phyloP scores from a whole-genome alignment of 2,888 invertebrate genomes.

The Pseudoips prasinana region DNA sequence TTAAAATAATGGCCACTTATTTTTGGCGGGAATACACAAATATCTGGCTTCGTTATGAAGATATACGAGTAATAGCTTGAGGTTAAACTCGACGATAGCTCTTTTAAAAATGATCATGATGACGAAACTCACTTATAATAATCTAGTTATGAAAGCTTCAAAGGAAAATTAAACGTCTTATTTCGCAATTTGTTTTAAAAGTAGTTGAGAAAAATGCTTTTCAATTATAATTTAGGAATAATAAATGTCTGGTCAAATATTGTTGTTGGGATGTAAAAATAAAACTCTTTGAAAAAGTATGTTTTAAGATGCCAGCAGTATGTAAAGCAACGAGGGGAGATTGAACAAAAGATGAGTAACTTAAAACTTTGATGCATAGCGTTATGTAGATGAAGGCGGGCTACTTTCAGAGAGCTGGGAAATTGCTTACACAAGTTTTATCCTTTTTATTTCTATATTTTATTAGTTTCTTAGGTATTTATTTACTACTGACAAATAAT shows the following conservation, averaged over 20 bases:
- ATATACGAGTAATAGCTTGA: too few species aligned
- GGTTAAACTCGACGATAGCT: conserved; percentile 38
- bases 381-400: conserved; percentile 24
- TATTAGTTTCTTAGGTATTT: too few species aligned
- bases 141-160: conserved; percentile 19
- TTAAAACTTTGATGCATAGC: conserved; percentile 26
- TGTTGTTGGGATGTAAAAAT: conserved; percentile 11
- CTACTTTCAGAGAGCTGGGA: conserved; percentile 14
- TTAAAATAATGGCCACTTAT: conserved; percentile 70
- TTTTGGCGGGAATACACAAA: conserved; percentile 67
- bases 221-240: conserved; percentile 3
- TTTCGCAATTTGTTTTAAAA: conserved; percentile 1
- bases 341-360: conserved; percentile 34
- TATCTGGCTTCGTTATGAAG: conserved; percentile 56
- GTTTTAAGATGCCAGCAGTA: conserved; percentile 22
- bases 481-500: too few species aligned
- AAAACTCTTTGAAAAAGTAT: conserved; percentile 19
- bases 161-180: neutral
- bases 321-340: conserved; percentile 31
- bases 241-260: conserved; percentile 6
- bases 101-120: conserved; percentile 38
- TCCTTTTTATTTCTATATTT: too few species aligned
- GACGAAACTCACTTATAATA: conserved; percentile 31
- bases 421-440: too few species aligned
- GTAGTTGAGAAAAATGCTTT: conserved; percentile 3